A percentile compares a stretch with the other conserved stretches of the same genome.
These are phyloP conservation scores for Apodemia zela DNA, from an alignment of 2,888 invertebrate genomes.

Conservation along the genomic window DNA sequence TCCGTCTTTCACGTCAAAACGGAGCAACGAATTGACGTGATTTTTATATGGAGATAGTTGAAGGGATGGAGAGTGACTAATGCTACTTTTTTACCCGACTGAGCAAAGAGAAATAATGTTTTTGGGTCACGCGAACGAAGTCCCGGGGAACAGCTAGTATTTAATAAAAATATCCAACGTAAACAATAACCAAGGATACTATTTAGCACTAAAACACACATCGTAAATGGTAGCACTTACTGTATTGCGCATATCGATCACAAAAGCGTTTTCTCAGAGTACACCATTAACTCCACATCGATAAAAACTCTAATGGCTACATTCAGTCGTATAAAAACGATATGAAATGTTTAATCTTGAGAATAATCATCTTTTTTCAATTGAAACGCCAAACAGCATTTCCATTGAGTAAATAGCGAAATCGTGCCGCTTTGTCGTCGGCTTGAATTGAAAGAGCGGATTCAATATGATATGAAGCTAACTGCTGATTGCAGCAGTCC, in stretches of 20 bases:
- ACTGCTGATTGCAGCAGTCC: constrained; percentile 45
- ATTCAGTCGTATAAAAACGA: constrained; percentile 21
- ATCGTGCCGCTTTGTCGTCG: constrained; percentile 59
- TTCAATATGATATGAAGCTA: constrained; percentile 57
- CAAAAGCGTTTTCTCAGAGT: constrained; percentile 10
- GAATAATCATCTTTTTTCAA: constrained; percentile 42
- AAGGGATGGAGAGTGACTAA: no score
- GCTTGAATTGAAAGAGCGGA: constrained; percentile 54
- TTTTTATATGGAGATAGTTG: no score
- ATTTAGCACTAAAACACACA: neutral
- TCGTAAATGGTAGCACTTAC: neutral
- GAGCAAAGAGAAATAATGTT: no score
- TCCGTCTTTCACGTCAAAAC: no score
- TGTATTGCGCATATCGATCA: neutral
- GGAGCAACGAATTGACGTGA: no score
- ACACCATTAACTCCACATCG: constrained; percentile 18
- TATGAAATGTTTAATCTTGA: constrained; percentile 29
- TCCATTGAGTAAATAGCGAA: constrained; percentile 53
- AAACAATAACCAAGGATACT: neutral
- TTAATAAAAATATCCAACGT: neutral
- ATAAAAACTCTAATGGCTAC: constrained; percentile 9
- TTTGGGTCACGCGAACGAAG: no score
- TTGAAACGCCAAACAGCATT: constrained; percentile 56
- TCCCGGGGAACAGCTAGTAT: no score
- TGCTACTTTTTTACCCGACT: no score